Evolutionary conservation across 2,113 vertebrate species (phyloP).

Genomic region (Kobus ellipsiprymnus): DNA sequence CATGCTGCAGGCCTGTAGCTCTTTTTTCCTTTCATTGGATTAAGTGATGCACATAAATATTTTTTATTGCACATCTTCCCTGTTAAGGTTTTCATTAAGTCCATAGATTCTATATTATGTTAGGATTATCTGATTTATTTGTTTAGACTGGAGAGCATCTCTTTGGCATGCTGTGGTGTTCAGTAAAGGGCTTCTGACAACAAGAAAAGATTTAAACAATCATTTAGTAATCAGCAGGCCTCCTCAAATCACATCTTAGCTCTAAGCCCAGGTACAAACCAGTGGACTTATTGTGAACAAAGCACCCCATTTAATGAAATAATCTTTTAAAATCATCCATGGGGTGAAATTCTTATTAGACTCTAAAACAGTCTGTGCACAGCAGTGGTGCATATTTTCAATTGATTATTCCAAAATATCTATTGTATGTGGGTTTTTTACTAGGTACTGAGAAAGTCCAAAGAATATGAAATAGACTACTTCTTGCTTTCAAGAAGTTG

Average conservation of each 20-base stretch:
- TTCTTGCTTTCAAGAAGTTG: constrained; percentile 27
- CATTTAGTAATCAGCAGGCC: constrained; percentile 78
- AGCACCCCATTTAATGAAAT: constrained; percentile 46
- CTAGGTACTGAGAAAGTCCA: neutral
- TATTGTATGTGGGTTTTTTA: neutral
- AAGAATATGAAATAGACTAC: constrained; percentile 26
- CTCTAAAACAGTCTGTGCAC: neutral
- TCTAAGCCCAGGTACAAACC: constrained; percentile 69
- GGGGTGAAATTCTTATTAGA: constrained; percentile 38
- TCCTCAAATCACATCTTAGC: constrained; percentile 55
- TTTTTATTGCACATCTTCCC: neutral
- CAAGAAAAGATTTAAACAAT: constrained; percentile 79
- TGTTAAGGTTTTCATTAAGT: constrained; percentile 66
- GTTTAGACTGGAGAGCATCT: constrained; percentile 70
- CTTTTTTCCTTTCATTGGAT: constrained; percentile 15
- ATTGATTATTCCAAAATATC: constrained; percentile 38
- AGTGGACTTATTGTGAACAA: constrained; percentile 61
- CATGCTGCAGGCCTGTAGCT: neutral
- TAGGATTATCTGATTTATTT: constrained; percentile 74
- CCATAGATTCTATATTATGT: constrained; percentile 71
- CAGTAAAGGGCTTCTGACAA: constrained; percentile 68
- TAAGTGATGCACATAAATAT: constrained; percentile 29
- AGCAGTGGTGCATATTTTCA: constrained; percentile 19
- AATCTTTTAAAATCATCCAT: constrained; percentile 48
- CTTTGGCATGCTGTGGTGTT: constrained; percentile 71